These are phyloP conservation scores for Steinernema carpocapsae DNA, from an alignment of 2,888 invertebrate genomes.

Conservation along the genomic window DNA sequence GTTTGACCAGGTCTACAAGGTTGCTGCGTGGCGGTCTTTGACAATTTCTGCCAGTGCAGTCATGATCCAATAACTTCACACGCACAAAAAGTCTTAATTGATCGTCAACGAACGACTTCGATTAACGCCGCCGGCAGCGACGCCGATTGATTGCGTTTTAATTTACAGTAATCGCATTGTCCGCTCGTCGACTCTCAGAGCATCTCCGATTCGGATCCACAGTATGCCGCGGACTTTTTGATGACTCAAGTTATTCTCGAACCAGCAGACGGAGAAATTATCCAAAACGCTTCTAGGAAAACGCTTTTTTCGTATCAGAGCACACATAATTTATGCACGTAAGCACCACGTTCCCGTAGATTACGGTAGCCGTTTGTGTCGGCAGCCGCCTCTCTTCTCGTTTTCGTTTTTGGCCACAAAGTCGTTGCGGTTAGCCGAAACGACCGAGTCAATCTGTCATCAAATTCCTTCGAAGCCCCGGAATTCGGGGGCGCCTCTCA, in stretches of 20 bases:
- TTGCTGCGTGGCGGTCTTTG: not conserved
- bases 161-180: slow-evolving; percentile 26
- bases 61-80: slow-evolving; percentile 26
- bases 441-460: slow-evolving; percentile 9
- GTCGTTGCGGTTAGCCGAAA: not conserved
- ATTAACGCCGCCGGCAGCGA: slow-evolving; percentile 6
- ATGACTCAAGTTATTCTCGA: too few species aligned
- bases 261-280: not conserved
- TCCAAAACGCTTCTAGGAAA: not conserved
- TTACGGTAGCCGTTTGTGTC: not conserved
- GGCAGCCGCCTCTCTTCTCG: not conserved
- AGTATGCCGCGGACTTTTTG: not conserved
- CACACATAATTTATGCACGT: not conserved
- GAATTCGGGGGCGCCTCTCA: not conserved
- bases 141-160: slow-evolving; percentile 31
- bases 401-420: not conserved
- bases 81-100: slow-evolving; percentile 25
- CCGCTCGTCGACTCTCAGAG: not conserved
- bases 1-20: not conserved
- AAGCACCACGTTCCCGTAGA: not conserved
- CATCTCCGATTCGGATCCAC: not conserved
- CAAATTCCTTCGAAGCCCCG: not conserved
- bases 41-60: not conserved
- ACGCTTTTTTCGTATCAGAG: not conserved
- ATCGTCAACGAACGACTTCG: not conserved